Base-by-base conservation (phyloP, 2,113 vertebrate genomes). In the Trichomycterus rosablanca region DNA sequence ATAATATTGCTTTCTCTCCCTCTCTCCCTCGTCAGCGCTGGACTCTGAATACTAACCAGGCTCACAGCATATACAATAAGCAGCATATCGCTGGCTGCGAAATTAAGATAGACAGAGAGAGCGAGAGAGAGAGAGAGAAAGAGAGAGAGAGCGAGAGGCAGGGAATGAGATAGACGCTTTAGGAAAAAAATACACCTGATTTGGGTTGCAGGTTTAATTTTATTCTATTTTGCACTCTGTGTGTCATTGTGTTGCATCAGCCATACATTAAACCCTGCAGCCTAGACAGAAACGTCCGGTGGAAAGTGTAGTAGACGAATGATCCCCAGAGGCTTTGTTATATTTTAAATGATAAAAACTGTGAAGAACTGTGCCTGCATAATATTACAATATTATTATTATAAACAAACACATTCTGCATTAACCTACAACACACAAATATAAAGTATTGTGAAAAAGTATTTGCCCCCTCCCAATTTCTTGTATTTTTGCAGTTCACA, bases 171-270 rank as follows among this genome's bases (percentile, higher is more conserved):
- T 35, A 14, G 35, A 37, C 15, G 20, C 50, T 50, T 66, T 55
- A 52, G 43, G 44, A 23, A 45, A 63, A 45, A 63, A 65, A 66
- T 53, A 53, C 55, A 63, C 46, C 39, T 59, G 53, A 67, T 71
- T 71, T 16, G 39, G 42, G 52, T 20, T 51, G 52, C 39, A 61
- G 50, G 28, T 62, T 64, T 51, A 32, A 60, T 66, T 39, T 48
- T 70, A 48, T 57, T 62, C 55, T 44, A 59, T 56, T 62, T 39
- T 62, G 32, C 54, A 50, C 46, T 52, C 42, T 40, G 50, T 55
- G 40, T 72, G 66, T 72, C 70, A 72, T 19, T 12, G 46, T 10
- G 40, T 72, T 72, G 56, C 70, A 72, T 72, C 70, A 72, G 53
- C 53, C 70, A 55, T 56, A 65, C 40, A 48, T 65, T 65, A 65